A percentile compares a stretch with the other conserved stretches of the same genome.
These are phyloP conservation scores for Epizoanthus scotinus DNA, from an alignment of 92 coral and sea anemone species.

Conservation along the genomic window DNA sequence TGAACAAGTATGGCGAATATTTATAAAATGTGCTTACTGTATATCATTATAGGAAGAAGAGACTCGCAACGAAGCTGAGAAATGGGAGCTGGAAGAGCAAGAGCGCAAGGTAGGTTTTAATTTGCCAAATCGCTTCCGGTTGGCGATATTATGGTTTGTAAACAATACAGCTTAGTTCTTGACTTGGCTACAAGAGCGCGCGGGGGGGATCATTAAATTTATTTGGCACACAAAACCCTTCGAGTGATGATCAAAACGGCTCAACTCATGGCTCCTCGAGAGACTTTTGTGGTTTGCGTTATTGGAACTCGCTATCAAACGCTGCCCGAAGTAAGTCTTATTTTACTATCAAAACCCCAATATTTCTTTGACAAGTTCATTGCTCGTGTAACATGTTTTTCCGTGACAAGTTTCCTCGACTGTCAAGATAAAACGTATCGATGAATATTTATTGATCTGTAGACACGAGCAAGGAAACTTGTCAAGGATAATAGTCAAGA, in stretches of 20 bases:
- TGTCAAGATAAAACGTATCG: too few relatives aligned
- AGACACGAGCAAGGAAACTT: too few relatives aligned
- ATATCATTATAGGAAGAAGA: constrained; percentile 69
- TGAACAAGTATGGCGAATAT: not conserved
- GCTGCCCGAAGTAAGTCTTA: constrained; percentile 53
- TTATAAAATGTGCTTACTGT: constrained; percentile 24
- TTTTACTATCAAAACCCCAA: not conserved
- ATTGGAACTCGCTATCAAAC: constrained; percentile 64
- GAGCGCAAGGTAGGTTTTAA: constrained; percentile 70
- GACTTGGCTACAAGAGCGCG: not conserved
- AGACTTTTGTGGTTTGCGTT: constrained; percentile 65
- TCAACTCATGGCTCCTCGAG: constrained; percentile 36
- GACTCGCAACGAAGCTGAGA: constrained; percentile 71
- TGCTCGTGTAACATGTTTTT: not conserved
- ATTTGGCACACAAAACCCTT: not conserved
- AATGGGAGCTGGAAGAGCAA: constrained; percentile 75
- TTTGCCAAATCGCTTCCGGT: constrained; percentile 18
- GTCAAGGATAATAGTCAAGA: too few relatives aligned
- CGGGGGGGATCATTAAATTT: not conserved
- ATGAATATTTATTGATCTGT: too few relatives aligned
- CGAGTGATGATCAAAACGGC: constrained; percentile 11
- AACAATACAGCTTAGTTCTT: not conserved
- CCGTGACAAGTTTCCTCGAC: not conserved
- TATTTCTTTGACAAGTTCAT: not conserved
- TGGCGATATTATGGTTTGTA: not conserved